Evolutionary conservation across 2,113 vertebrate species (phyloP).

Genomic region (Toxostoma redivivum): DNA sequence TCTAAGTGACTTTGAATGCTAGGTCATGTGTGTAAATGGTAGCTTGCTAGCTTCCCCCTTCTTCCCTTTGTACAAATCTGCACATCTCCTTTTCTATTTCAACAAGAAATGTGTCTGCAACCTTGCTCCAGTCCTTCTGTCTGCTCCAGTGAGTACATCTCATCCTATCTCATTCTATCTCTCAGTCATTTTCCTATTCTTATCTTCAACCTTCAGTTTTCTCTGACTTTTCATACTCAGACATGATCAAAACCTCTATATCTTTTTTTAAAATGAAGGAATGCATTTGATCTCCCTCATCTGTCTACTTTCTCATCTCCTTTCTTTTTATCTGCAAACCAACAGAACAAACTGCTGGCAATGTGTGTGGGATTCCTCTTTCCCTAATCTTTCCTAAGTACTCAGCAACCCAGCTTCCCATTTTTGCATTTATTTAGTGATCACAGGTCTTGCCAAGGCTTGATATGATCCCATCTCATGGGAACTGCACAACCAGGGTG

Average conservation of each 20-base stretch:
- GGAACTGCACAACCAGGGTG: background rate
- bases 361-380: background rate
- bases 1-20: background rate
- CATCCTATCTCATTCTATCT: background rate
- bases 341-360: background rate
- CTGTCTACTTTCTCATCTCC: background rate
- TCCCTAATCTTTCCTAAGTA: background rate
- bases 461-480: background rate
- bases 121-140: background rate
- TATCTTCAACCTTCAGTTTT: background rate
- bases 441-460: background rate
- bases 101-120: background rate
- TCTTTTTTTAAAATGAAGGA: background rate
- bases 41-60: background rate
- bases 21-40: background rate
- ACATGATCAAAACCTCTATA: background rate
- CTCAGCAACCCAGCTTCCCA: background rate
- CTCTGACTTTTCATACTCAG: background rate
- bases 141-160: background rate
- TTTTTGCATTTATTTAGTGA: background rate
- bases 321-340: slow-evolving; percentile 7
- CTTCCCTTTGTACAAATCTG: background rate
- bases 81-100: background rate
- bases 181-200: background rate
- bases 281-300: background rate